A percentile compares a stretch with the other conserved stretches of the same genome.
These are phyloP conservation scores for Drosophila seguyi DNA, from an alignment of 1,140 invertebrate species.

Conservation along the genomic window DNA sequence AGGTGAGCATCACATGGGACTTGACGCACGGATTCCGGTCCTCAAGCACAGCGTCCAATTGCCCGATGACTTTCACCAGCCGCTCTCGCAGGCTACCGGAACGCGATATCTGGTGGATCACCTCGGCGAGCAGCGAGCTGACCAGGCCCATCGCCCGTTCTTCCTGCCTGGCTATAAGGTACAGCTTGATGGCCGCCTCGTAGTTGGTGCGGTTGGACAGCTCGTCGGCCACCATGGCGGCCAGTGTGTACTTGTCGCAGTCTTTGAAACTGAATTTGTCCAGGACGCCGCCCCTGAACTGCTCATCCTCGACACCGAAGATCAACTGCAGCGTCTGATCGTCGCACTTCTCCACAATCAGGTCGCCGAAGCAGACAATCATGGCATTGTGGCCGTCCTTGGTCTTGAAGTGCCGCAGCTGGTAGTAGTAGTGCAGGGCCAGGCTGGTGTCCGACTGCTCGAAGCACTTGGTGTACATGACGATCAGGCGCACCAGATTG, in stretches of 20 bases:
- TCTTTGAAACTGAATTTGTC: conserved; percentile 87
- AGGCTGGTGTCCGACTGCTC: conserved; percentile 94
- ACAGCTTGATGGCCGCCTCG: conserved; percentile 96
- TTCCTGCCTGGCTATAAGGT: conserved; percentile 83
- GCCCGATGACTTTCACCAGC: conserved; percentile 84
- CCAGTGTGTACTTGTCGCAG: conserved; percentile 86
- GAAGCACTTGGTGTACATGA: conserved; percentile 95
- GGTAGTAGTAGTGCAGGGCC: conserved; percentile 96
- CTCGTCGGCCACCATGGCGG: conserved; percentile 88
- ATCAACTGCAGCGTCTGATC: conserved; percentile 89
- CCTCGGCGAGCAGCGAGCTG: conserved; percentile 89
- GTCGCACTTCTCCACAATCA: conserved; percentile 90
- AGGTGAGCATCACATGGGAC: conserved; percentile 88
- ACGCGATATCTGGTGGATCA: conserved; percentile 88
- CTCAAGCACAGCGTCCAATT: conserved; percentile 78
- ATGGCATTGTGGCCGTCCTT: conserved; percentile 93
- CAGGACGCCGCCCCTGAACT: conserved; percentile 82
- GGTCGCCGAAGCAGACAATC: conserved; percentile 91
- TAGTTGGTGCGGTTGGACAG: conserved; percentile 92
- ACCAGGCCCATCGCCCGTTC: conserved; percentile 90
- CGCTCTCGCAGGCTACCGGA: conserved; percentile 89
- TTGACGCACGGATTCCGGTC: conserved; percentile 81
- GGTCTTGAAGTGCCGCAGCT: conserved; percentile 92
- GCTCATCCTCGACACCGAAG: conserved; percentile 89
- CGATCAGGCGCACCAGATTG: conserved; percentile 94